Conservation (phyloP, 2,113 vertebrate genomes). For the Hippopotamus amphibius region DNA sequence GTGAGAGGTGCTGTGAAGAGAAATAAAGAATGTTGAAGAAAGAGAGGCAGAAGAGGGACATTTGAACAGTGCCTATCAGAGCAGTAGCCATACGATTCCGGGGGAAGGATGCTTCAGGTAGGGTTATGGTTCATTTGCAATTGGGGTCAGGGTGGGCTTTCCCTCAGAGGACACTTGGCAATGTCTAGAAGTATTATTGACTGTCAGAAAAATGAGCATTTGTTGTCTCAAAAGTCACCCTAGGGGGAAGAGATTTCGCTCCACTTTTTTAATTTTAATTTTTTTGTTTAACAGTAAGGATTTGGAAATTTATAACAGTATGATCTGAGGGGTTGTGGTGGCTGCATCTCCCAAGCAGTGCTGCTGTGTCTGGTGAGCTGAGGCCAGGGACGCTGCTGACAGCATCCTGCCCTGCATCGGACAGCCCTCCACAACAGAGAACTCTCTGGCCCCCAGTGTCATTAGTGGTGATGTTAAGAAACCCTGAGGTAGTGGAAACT, state of each 20-base stretch:
- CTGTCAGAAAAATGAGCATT: neutral
- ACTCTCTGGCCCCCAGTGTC: neutral
- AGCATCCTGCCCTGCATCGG: neutral
- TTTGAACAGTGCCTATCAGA: neutral
- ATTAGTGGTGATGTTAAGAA: neutral
- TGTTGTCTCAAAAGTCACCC: neutral
- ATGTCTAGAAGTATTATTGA: neutral
- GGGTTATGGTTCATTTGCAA: neutral
- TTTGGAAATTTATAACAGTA: slow-evolving; percentile 54
- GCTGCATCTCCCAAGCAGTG: neutral
- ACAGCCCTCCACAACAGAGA: neutral
- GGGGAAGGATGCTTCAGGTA: neutral
- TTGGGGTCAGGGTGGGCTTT: neutral
- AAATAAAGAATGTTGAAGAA: neutral
- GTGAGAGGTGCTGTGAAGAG: neutral
- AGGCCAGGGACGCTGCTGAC: neutral
- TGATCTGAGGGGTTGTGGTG: neutral
- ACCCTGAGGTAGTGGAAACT: neutral
- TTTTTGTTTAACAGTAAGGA: neutral
- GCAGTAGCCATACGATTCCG: neutral
- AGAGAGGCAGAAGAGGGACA: neutral
- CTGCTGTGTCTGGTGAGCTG: neutral
- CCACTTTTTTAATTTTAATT: neutral
- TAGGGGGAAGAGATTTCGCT: neutral
- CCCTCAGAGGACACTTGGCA: neutral